phyloP scores from a whole-genome alignment of 2,888 invertebrate species.

The Electrophaes corylata region DNA sequence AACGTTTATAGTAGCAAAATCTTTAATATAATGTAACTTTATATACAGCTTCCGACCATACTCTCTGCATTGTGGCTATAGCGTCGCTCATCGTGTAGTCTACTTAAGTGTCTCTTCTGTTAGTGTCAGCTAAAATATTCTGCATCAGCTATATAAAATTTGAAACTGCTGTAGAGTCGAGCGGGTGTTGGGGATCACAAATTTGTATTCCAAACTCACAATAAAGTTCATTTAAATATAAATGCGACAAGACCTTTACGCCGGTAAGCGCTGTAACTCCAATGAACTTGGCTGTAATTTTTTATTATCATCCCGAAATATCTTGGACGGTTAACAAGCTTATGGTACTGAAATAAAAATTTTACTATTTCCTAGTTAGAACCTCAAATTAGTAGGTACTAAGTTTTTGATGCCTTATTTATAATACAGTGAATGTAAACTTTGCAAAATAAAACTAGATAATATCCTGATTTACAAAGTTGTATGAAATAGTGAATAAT shows the following conservation, averaged over 20 bases:
- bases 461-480: neutral
- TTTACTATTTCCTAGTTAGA: neutral
- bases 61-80: too few relatives aligned
- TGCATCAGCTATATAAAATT: slow-evolving; percentile 51
- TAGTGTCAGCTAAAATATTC: slow-evolving; percentile 5
- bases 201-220: slow-evolving; percentile 78
- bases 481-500: too few relatives aligned
- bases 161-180: slow-evolving; percentile 54
- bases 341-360: slow-evolving; percentile 40
- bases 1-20: too few relatives aligned
- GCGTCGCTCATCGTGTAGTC: neutral
- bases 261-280: slow-evolving; percentile 68
- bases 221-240: slow-evolving; percentile 80
- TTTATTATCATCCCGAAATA: slow-evolving; percentile 65
- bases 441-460: neutral
- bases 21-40: too few relatives aligned
- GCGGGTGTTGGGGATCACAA: slow-evolving; percentile 70
- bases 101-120: slow-evolving; percentile 11
- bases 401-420: neutral
- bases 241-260: slow-evolving; percentile 74
- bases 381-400: neutral
- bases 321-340: slow-evolving; percentile 61
- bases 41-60: too few relatives aligned
- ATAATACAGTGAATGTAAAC: neutral
- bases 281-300: slow-evolving; percentile 68